Evolutionary conservation across 2,888 invertebrate species (phyloP).

Genomic region (Xestia sexstrigata): DNA sequence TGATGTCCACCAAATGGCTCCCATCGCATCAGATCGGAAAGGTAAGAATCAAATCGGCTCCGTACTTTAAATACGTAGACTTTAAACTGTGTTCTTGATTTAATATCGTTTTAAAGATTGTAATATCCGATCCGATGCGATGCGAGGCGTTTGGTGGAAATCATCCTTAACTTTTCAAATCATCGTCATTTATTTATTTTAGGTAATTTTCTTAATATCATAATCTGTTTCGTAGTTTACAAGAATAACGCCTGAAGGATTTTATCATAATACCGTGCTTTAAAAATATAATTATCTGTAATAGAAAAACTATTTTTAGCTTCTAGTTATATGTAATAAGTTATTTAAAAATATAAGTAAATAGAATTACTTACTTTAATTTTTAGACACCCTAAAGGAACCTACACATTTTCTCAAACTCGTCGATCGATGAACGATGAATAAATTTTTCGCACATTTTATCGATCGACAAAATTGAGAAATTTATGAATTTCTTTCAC

Average conservation of each 20-base stretch:
- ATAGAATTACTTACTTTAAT: background rate
- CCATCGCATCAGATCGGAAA: too few species aligned
- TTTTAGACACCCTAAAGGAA: background rate
- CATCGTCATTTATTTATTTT: too few species aligned
- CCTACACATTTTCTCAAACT: background rate
- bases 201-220: background rate
- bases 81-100: too few species aligned
- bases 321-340: background rate
- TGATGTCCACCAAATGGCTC: too few species aligned
- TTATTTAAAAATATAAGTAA: background rate
- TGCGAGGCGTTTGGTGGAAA: too few species aligned
- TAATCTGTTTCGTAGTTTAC: background rate
- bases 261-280: too few species aligned
- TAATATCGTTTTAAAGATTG: too few species aligned
- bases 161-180: background rate
- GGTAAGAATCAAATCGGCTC: too few species aligned
- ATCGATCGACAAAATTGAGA: background rate
- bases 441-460: background rate
- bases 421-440: conserved; percentile 2
- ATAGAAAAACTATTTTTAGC: background rate
- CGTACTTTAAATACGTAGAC: too few species aligned
- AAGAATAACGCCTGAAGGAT: background rate
- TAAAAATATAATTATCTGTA: too few species aligned
- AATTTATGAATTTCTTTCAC: background rate
- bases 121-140: too few species aligned